These are phyloP conservation scores for Eilema caniola DNA, from an alignment of 2,888 invertebrate genomes.

Conservation along the genomic window DNA sequence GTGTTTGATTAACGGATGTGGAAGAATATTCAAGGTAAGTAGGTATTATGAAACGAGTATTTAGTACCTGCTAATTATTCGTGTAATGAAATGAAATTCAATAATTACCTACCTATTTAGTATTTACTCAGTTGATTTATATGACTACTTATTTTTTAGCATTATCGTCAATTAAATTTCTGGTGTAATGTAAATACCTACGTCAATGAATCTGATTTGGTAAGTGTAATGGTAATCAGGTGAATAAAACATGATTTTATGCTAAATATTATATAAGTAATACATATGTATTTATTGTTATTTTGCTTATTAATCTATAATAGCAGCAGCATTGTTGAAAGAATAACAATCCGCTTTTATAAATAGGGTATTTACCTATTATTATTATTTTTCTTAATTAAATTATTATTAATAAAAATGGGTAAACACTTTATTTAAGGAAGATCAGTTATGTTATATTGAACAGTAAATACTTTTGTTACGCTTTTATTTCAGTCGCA, in stretches of 20 bases:
- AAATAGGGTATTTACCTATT: background rate
- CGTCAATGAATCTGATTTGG: slow-evolving; percentile 7
- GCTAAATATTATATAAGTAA: no score
- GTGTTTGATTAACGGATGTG: slow-evolving; percentile 8
- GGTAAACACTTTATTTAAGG: no score
- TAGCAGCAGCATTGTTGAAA: background rate
- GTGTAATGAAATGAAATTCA: slow-evolving; percentile 5
- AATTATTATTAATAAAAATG: no score
- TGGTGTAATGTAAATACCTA: no score
- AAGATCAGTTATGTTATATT: no score
- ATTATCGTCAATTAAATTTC: background rate
- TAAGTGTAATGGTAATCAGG: slow-evolving; percentile 3
- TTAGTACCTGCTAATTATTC: background rate
- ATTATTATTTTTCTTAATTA: background rate
- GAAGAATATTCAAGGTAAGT: slow-evolving; percentile 7
- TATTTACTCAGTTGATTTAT: slow-evolving; percentile 5
- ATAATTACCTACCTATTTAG: background rate
- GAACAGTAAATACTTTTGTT: background rate
- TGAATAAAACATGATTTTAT: background rate
- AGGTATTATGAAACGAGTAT: background rate
- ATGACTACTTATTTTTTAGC: slow-evolving; percentile 3
- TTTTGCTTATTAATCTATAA: background rate
- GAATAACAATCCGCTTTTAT: background rate
- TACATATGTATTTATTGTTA: no score
- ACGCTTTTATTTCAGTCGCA: slow-evolving; percentile 18